Percentiles rank a stretch among this genome's conserved stretches.
Evolutionary conservation across 1,140 invertebrate genomes (phyloP).

Genomic region (Formica exsecta): DNA sequence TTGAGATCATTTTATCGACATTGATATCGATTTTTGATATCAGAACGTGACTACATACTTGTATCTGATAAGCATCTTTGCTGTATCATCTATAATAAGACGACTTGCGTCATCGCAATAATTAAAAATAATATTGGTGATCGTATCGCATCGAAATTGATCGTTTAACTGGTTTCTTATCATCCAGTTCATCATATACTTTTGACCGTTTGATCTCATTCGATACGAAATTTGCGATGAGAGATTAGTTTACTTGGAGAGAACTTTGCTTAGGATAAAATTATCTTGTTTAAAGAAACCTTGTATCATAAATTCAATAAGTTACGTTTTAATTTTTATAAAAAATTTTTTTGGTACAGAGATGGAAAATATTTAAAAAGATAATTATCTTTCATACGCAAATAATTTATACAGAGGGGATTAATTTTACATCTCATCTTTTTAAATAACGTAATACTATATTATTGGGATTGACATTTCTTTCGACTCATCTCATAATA

Average conservation of each 20-base stretch:
- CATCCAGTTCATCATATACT: not conserved
- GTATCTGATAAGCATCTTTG: constrained; percentile 21
- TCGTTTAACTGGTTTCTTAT: constrained; percentile 46
- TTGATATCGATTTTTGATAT: constrained; percentile 24
- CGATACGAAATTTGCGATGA: not conserved
- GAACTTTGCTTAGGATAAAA: not conserved
- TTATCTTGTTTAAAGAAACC: not conserved
- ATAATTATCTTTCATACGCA: not conserved
- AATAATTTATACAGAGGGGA: not conserved
- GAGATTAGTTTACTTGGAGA: not conserved
- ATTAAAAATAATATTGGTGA: constrained; percentile 57
- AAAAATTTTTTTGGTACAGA: not conserved
- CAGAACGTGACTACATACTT: constrained; percentile 16
- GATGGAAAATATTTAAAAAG: not conserved
- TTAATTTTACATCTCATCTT: constrained; percentile 6
- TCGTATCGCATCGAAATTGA: constrained; percentile 27
- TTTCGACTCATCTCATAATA: not conserved
- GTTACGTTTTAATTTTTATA: not conserved
- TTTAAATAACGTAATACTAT: not conserved
- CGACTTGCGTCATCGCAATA: constrained; percentile 24
- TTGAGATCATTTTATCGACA: not conserved
- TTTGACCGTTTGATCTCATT: constrained; percentile 13
- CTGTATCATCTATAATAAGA: constrained; percentile 44
- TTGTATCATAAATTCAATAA: not conserved
- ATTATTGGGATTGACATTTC: not conserved